Percentiles rank a stretch among this genome's conserved stretches.
phyloP scores from a whole-genome alignment of 2,113 vertebrate genomes.

The Octodon degus region DNA sequence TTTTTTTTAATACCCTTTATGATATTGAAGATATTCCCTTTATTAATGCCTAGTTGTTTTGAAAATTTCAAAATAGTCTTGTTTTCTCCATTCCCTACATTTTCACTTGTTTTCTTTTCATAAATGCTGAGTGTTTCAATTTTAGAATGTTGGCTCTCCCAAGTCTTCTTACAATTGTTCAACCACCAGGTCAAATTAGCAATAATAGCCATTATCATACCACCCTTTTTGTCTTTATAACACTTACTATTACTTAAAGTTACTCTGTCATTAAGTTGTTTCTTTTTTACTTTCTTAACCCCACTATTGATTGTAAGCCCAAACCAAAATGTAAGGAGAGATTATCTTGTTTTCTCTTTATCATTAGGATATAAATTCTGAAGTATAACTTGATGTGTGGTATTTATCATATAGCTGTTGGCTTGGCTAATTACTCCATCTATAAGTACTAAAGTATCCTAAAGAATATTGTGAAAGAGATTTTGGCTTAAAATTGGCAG shows the following conservation, averaged over 20 bases:
- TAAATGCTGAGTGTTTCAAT: background rate
- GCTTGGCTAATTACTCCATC: background rate
- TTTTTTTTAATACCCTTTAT: background rate
- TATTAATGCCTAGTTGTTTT: background rate
- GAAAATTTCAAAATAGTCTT: background rate
- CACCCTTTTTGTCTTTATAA: constrained; percentile 7
- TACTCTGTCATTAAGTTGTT: background rate
- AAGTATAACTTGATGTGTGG: background rate
- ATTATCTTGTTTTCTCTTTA: background rate
- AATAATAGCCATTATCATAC: background rate
- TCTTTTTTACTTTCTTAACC: background rate
- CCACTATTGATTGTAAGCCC: background rate
- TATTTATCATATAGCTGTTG: background rate
- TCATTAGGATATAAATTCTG: constrained; percentile 11
- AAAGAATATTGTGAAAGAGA: constrained; percentile 47
- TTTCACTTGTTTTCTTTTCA: background rate
- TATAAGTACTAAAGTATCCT: constrained; percentile 21
- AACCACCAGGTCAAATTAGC: background rate
- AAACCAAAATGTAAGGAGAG: constrained; percentile 32
- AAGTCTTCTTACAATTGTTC: background rate
- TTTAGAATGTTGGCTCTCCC: background rate
- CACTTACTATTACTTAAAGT: background rate
- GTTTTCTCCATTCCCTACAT: background rate
- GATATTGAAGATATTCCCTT: background rate
- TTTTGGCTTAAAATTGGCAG: constrained; percentile 49